phyloP scores from a whole-genome alignment of 2,797 vertebrate genomes.

The Sebastes matsubarae region DNA sequence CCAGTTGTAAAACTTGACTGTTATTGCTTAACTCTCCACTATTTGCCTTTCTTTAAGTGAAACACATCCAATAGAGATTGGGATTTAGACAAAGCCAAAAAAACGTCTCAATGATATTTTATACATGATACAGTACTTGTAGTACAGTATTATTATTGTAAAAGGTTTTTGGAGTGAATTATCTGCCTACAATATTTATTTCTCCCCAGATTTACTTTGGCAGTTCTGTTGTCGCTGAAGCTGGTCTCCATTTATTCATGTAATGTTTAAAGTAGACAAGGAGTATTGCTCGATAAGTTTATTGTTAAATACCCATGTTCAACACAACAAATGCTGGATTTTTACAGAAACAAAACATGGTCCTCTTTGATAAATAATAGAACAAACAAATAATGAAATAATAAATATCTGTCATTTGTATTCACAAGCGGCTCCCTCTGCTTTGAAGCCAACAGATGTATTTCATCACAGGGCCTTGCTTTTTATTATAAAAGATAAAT shows the following conservation, averaged over 20 bases:
- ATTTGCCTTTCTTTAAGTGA: neutral
- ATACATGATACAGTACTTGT: too few species aligned
- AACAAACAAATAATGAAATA: slow-evolving; percentile 1
- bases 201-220: neutral
- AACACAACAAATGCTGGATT: neutral
- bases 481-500: slow-evolving; percentile 44
- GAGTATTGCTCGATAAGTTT: too few species aligned
- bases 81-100: neutral
- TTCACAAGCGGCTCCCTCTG: slow-evolving; percentile 3
- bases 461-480: slow-evolving; percentile 14
- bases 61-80: neutral
- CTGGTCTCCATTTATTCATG: neutral
- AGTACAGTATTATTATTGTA: neutral
- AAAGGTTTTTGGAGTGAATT: neutral
- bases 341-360: neutral
- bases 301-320: neutral
- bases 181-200: neutral
- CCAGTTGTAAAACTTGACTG: neutral
- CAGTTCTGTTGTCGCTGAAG: neutral
- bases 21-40: neutral
- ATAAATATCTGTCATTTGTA: neutral
- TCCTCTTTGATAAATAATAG: neutral
- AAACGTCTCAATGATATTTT: neutral
- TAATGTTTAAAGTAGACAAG: neutral
- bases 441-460: neutral